Evolutionary conservation across 2,113 vertebrate species (phyloP).

Genomic region (Gavia stellata): DNA sequence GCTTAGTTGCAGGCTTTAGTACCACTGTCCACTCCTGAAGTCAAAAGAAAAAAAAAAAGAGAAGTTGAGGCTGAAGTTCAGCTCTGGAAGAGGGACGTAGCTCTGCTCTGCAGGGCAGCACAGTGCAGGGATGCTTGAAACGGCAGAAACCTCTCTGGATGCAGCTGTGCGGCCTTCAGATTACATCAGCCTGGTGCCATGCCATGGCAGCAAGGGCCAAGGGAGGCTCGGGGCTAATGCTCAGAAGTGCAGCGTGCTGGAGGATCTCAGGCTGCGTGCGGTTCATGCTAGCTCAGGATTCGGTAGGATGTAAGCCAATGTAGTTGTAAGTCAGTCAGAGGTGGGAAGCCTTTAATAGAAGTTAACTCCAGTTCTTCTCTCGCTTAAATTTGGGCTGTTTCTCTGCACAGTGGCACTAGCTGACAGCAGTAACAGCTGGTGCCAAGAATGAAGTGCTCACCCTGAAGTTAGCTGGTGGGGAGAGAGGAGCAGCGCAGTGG

Average conservation of each 20-base stretch:
- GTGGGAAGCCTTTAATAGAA: background rate
- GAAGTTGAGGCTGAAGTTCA: background rate
- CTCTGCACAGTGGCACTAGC: background rate
- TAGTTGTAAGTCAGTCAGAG: background rate
- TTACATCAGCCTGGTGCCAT: background rate
- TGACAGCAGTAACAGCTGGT: background rate
- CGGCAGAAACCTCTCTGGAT: background rate
- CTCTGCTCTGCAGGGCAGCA: background rate
- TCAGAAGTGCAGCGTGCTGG: background rate
- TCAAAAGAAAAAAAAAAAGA: background rate
- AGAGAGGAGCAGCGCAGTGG: accelerated
- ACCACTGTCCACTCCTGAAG: background rate
- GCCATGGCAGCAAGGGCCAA: accelerated
- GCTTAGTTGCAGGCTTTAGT: background rate
- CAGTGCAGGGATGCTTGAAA: background rate
- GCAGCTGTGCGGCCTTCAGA: background rate
- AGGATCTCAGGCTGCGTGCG: background rate
- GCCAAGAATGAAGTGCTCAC: background rate
- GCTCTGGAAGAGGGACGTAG: background rate
- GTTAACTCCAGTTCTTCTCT: background rate
- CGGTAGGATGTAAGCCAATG: background rate
- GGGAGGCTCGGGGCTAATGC: accelerated
- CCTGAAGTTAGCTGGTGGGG: background rate
- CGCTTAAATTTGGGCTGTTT: no score
- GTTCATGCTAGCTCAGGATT: background rate